Base-by-base conservation (phyloP, 2,797 vertebrate species). In the Pipistrellus pipistrellus region DNA sequence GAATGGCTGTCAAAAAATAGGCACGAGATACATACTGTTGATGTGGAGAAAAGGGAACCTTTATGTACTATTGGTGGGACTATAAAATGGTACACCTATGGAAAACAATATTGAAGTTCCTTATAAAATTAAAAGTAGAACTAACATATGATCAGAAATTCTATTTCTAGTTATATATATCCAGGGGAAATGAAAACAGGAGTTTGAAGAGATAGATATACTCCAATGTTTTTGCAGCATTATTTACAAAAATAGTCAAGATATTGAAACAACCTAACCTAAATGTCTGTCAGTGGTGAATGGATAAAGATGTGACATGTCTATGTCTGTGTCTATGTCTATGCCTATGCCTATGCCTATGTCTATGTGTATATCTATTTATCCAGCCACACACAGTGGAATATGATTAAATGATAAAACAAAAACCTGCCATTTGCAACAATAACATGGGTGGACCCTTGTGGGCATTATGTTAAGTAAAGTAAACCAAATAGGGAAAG, bases 111-210 rank as follows among this genome's bases (percentile, higher is more conserved):
- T 68, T 68, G 57, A 48, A 0, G 8, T 41, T 69, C n/a, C 59
- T 51, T 25, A 41, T 46, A 91, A 80, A 71, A n/a, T 66, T 73
- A 48, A 86, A 93, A 81, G 78, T 35, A 59, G 7, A 86, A 51
- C 18, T 41, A 25, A 17, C 15, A 27, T 27, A 48, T 57, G 32
- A 82, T 69, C 53, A 94, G 69, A n/a, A 69, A 53, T 87, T 57
- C 35, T 46, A 71, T 3, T 23, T 83, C 53, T 77, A 44, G 15
- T 44, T 44, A 32, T 41, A 62, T 71, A 25, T 62, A 53, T 77
- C 20, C 72, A 87, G 51, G 69, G 57, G 69, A 66, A 44, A 30
- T 71, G 69, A 83, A 76, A 69, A 62, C 20, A 83, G 27, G 12
- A 71, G 48, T 23, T 91, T 7, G 55, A 82, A 82, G 41, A 91